Conservation (phyloP, 2,113 vertebrate species). For the Erythrolamprus reginae region DNA sequence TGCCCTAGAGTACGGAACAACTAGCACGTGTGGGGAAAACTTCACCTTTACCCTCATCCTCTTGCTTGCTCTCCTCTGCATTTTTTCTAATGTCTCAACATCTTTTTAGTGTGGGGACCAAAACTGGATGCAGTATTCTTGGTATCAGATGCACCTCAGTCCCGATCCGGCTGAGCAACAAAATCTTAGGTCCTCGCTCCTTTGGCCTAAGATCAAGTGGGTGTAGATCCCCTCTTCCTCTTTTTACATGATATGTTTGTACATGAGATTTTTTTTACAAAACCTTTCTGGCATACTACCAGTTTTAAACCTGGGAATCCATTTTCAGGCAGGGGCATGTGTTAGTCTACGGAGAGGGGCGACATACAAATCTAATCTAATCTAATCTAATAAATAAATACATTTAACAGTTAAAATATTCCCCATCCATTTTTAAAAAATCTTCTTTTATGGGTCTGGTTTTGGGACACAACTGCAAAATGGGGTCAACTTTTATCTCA, state of each 20-base stretch:
- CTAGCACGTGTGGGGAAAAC: too few species aligned
- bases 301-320: neutral
- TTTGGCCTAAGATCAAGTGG: too few species aligned
- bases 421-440: neutral
- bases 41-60: too few species aligned
- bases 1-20: too few species aligned
- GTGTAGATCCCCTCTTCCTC: too few species aligned
- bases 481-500: neutral
- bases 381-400: too few species aligned
- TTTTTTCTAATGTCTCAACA: too few species aligned
- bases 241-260: neutral
- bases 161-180: neutral
- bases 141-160: neutral
- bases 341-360: too few species aligned
- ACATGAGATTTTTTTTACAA: neutral
- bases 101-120: too few species aligned
- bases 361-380: too few species aligned
- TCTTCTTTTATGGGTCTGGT: neutral
- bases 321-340: neutral
- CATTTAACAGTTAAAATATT: neutral
- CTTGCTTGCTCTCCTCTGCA: too few species aligned
- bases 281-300: neutral
- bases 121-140: too few species aligned
- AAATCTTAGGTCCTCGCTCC: neutral
- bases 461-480: neutral